Percentiles rank a stretch among this genome's conserved stretches.
These are phyloP conservation scores for Chitala chitala DNA, from an alignment of 2,113 vertebrate genomes.

Conservation along the genomic window DNA sequence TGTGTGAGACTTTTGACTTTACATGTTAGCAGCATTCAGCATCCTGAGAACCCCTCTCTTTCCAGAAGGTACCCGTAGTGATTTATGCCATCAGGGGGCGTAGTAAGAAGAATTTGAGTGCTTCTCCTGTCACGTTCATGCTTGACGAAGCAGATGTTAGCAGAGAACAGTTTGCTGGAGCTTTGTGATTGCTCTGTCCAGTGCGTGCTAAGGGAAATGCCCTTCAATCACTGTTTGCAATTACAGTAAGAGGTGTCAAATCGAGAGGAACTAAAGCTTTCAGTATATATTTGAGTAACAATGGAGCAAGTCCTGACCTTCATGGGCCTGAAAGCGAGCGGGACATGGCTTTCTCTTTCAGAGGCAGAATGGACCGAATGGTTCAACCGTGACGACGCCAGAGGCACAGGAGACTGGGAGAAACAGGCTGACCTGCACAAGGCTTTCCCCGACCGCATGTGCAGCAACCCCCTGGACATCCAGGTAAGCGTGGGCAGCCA, in stretches of 20 bases:
- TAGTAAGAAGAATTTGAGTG: conserved; percentile 7
- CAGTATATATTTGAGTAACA: conserved; percentile 34
- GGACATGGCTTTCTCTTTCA: too few relatives aligned
- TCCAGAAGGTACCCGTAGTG: not conserved
- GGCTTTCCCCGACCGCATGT: conserved; percentile 75
- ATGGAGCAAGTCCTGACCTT: not conserved
- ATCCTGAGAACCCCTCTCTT: conserved; percentile 7
- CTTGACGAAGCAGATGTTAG: conserved; percentile 15
- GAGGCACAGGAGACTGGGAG: conserved; percentile 79
- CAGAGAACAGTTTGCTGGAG: conserved; percentile 13
- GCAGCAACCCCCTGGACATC: conserved; percentile 80
- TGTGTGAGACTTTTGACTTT: not conserved
- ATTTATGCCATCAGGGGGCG: conserved; percentile 10
- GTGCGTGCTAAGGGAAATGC: conserved; percentile 19
- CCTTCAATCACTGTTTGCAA: conserved; percentile 38
- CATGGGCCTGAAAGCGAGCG: too few relatives aligned
- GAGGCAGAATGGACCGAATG: conserved; percentile 93
- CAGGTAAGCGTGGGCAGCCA: conserved; percentile 64
- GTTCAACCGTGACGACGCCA: conserved; percentile 77
- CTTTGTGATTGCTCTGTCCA: not conserved
- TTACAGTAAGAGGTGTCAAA: conserved; percentile 36
- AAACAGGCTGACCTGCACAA: conserved; percentile 77
- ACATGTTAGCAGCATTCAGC: conserved; percentile 11
- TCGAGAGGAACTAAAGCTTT: conserved; percentile 25
- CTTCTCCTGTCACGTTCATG: conserved; percentile 16